Percentiles rank a stretch among this genome's conserved stretches.
phyloP scores from a whole-genome alignment of 1,140 invertebrate species.

The Papilio aristodemus region DNA sequence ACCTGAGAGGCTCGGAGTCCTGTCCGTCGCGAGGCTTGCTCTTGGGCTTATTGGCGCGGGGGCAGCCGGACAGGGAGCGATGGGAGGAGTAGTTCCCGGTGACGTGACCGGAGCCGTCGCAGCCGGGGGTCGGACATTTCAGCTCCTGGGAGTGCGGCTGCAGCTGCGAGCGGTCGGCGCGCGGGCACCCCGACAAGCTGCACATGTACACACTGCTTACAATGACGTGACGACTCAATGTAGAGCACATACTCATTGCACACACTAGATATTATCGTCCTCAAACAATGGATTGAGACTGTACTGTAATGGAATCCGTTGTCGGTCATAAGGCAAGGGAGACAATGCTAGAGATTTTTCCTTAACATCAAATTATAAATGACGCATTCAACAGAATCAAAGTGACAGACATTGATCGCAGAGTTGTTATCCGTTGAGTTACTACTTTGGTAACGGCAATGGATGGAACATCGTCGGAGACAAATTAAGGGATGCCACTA shows the following conservation, averaged over 20 bases:
- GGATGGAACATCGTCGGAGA: too few species aligned
- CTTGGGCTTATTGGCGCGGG: constrained; percentile 94
- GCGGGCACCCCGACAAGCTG: constrained; percentile 95
- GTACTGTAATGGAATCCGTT: too few species aligned
- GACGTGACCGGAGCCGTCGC: constrained; percentile 91
- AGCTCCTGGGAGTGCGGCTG: constrained; percentile 89
- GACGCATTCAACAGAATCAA: too few species aligned
- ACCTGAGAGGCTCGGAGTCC: constrained; percentile 94
- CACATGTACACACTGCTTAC: constrained; percentile 79
- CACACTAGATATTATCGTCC: neutral
- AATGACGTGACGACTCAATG: constrained; percentile 87
- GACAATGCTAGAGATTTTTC: too few species aligned
- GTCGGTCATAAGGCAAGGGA: too few species aligned
- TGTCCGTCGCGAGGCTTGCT: constrained; percentile 95
- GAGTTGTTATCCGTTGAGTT: too few species aligned
- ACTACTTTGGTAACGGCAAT: too few species aligned
- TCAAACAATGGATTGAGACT: neutral
- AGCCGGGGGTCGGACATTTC: constrained; percentile 92
- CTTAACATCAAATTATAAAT: too few species aligned
- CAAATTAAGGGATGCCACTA: too few species aligned
- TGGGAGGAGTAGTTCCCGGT: constrained; percentile 94
- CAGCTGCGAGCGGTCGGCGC: constrained; percentile 95
- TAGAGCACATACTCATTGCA: constrained; percentile 81
- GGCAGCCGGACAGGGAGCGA: constrained; percentile 94
- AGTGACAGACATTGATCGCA: too few species aligned